phyloP scores from a whole-genome alignment of 2,888 invertebrate genomes.

The Aphelenchoides bicaudatus region DNA sequence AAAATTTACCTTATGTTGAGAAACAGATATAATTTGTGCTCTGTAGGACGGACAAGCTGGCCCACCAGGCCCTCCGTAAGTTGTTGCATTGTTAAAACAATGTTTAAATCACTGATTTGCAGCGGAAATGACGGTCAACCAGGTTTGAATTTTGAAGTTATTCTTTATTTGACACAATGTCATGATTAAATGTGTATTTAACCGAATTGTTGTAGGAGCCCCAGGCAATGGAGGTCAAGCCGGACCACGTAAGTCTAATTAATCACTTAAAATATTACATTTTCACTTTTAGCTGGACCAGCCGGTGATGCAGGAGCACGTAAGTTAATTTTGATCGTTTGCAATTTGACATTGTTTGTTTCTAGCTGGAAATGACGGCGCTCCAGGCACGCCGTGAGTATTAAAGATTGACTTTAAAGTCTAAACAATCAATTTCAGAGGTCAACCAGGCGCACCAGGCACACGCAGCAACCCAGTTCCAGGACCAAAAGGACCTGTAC shows the following conservation, averaged over 20 bases:
- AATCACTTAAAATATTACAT: not conserved
- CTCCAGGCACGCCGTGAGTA: slow-evolving; percentile 9
- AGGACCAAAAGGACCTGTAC: slow-evolving; percentile 5
- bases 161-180: too few species aligned
- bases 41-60: too few species aligned
- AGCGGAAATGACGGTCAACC: too few species aligned
- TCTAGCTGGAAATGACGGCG: slow-evolving; percentile 15
- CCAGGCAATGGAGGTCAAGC: slow-evolving; percentile 29
- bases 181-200: too few species aligned
- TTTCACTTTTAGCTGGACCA: slow-evolving; percentile 10
- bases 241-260: slow-evolving; percentile 8
- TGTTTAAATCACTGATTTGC: too few species aligned
- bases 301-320: slow-evolving; percentile 13
- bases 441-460: slow-evolving; percentile 6
- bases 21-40: too few species aligned
- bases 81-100: too few species aligned
- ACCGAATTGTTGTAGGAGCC: slow-evolving; percentile 15
- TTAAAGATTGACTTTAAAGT: not conserved
- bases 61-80: too few species aligned
- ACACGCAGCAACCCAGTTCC: slow-evolving; percentile 15
- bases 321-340: not conserved
- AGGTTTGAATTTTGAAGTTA: too few species aligned
- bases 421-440: not conserved
- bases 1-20: too few species aligned
- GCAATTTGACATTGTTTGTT: too few species aligned